Conservation (phyloP, 1,140 invertebrate genomes). For the Sarcophaga bullata region DNA sequence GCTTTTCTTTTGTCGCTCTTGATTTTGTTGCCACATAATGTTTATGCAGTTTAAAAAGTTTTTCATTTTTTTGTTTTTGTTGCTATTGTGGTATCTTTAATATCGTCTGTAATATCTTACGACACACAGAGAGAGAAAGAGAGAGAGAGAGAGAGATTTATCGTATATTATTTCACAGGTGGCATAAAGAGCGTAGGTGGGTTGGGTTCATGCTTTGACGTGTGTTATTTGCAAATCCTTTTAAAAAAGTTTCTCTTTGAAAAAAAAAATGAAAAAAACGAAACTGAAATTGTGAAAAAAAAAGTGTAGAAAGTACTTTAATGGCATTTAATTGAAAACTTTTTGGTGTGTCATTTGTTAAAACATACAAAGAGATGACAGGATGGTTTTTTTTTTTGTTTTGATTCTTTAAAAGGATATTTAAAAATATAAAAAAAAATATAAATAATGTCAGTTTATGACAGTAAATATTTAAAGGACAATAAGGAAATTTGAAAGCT, state of each 20-base stretch:
- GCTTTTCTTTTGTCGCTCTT: not conserved
- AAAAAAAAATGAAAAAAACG: not conserved
- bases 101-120: too few species aligned
- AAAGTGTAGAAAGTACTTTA: not conserved
- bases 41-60: not conserved
- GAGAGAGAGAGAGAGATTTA: not conserved
- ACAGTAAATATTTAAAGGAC: too few species aligned
- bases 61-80: not conserved
- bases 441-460: too few species aligned
- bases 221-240: conserved; percentile 23
- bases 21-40: not conserved
- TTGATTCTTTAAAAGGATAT: too few species aligned
- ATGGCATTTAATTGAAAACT: conserved; percentile 15
- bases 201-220: not conserved
- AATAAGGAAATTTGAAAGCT: too few species aligned
- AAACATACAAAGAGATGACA: not conserved
- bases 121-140: too few species aligned
- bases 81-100: too few species aligned
- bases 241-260: not conserved
- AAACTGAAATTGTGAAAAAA: not conserved
- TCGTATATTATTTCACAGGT: not conserved
- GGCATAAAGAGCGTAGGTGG: not conserved
- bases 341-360: not conserved
- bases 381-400: not conserved
- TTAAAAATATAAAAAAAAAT: too few species aligned